phyloP scores from a whole-genome alignment of 1,140 invertebrate genomes.

The Drosophila tristis region DNA sequence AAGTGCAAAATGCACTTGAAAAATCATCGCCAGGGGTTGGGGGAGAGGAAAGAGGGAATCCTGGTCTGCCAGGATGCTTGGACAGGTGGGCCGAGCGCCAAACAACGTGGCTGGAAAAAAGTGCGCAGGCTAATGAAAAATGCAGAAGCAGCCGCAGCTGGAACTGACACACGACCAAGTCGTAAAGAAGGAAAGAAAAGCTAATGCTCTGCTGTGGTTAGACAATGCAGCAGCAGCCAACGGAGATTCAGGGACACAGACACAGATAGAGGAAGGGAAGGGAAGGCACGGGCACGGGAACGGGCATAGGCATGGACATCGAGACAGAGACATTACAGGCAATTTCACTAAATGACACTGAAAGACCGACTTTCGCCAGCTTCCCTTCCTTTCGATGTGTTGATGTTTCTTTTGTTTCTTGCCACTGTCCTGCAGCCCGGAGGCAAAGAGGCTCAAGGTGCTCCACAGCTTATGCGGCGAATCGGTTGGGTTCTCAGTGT shows the following conservation, averaged over 20 bases:
- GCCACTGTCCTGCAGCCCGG: slow-evolving; percentile 40
- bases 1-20: slow-evolving; percentile 74
- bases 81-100: slow-evolving; percentile 59
- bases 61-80: slow-evolving; percentile 2
- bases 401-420: slow-evolving; percentile 10
- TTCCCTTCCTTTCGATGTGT: not conserved
- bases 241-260: slow-evolving; percentile 37
- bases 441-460: slow-evolving; percentile 64
- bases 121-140: slow-evolving; percentile 71
- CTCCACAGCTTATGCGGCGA: slow-evolving; percentile 62
- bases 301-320: not conserved
- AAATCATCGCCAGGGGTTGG: slow-evolving; percentile 42
- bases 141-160: slow-evolving; percentile 59
- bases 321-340: slow-evolving; percentile 66
- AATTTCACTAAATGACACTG: slow-evolving; percentile 78
- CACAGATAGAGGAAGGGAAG: not conserved
- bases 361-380: slow-evolving; percentile 23
- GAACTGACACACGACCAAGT: slow-evolving; percentile 59
- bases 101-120: slow-evolving; percentile 25
- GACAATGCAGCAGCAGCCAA: slow-evolving; percentile 59
- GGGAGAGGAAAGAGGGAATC: not conserved
- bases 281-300: not conserved
- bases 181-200: slow-evolving; percentile 57
- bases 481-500: slow-evolving; percentile 34
- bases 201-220: slow-evolving; percentile 60